These are phyloP conservation scores for Portunus trituberculatus DNA, from an alignment of 1,140 invertebrate genomes.

Conservation along the genomic window DNA sequence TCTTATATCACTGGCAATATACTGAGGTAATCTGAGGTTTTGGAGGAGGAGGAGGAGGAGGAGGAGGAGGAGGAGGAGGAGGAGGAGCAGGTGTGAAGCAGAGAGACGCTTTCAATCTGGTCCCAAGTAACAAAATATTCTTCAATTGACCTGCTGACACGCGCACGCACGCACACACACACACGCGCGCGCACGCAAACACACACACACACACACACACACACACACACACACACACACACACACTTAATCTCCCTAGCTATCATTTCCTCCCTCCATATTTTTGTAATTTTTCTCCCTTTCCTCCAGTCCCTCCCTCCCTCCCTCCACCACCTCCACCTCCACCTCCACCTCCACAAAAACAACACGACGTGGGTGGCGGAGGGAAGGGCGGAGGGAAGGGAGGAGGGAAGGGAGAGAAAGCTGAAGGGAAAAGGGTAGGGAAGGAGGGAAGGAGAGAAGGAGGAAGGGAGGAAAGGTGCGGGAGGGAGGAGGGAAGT, in stretches of 20 bases:
- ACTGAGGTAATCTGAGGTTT: background rate
- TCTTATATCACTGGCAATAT: background rate
- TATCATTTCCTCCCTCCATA: background rate
- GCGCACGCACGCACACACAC: no score
- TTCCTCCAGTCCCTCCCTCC: background rate
- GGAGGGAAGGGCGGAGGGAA: background rate
- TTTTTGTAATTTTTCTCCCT: background rate
- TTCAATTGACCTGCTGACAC: no score
- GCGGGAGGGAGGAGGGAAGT: background rate
- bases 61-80: constrained; percentile 38
- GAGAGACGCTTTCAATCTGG: background rate
- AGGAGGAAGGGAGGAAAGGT: background rate
- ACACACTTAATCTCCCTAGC: background rate
- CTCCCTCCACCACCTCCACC: background rate
- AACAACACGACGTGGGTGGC: background rate
- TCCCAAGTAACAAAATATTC: no score
- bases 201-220: no score
- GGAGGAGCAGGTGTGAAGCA: constrained; percentile 13
- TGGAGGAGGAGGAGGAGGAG: constrained; percentile 1
- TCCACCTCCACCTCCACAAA: background rate
- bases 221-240: no score
- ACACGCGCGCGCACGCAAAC: no score
- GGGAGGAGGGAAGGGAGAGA: background rate
- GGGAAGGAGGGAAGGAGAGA: background rate
- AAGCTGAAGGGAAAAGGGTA: background rate